Percentiles rank a stretch among this genome's conserved stretches.
phyloP scores from a whole-genome alignment of 2,888 invertebrate genomes.

The Zhuqinia jingwanae region DNA sequence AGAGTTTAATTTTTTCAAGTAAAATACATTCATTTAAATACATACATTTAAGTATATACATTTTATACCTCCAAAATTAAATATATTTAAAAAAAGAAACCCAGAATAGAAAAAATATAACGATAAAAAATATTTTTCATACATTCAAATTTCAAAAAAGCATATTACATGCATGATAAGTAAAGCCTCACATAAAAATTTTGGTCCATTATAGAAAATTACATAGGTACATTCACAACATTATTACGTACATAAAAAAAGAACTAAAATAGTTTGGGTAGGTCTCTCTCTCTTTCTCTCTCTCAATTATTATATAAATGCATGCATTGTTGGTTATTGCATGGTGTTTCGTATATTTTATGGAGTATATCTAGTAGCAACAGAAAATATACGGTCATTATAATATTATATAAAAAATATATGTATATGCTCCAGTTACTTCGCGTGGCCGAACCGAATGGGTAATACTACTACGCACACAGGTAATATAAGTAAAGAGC shows the following conservation, averaged over 20 bases:
- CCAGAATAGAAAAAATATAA: too few species aligned
- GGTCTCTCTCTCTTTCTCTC: not conserved
- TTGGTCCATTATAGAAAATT: not conserved
- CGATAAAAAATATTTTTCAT: constrained; percentile 17
- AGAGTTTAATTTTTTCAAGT: not conserved
- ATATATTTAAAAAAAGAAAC: too few species aligned
- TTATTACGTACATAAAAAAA: not conserved
- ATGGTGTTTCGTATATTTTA: too few species aligned
- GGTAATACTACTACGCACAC: constrained; percentile 41
- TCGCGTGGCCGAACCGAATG: constrained; percentile 50
- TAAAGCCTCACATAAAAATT: not conserved
- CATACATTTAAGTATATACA: too few species aligned
- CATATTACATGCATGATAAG: not conserved
- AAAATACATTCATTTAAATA: not conserved
- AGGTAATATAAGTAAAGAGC: not conserved
- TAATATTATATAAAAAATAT: too few species aligned
- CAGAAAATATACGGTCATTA: too few species aligned
- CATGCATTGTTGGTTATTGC: not conserved
- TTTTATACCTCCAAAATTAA: too few species aligned
- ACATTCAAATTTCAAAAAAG: constrained; percentile 8
- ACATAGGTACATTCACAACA: not conserved
- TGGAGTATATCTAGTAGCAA: too few species aligned
- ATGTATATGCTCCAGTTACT: constrained; percentile 64
- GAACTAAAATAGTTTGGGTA: constrained; percentile 4
- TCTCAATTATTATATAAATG: not conserved